Evolutionary conservation across 2,888 invertebrate genomes (phyloP).

Genomic region (Tenthredo livida): DNA sequence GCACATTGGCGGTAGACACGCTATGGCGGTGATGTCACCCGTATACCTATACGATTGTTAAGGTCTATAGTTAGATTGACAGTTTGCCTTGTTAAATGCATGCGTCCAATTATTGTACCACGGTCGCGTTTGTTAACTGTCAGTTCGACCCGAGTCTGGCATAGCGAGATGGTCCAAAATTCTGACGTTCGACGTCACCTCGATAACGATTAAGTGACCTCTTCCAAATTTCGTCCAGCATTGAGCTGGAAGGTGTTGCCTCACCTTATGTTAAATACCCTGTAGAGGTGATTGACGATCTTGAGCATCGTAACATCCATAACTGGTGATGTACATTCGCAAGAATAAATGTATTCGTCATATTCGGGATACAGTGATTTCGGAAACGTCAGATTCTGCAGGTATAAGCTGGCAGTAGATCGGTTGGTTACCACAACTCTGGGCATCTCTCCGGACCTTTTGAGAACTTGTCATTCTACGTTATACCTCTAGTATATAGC

Average conservation of each 20-base stretch:
- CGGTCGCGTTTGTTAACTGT: slow-evolving; percentile 60
- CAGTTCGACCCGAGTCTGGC: slow-evolving; percentile 54
- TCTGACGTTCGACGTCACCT: slow-evolving; percentile 49
- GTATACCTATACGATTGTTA: slow-evolving; percentile 27
- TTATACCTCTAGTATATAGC: slow-evolving; percentile 2
- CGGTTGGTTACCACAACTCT: neutral
- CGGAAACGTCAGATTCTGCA: slow-evolving; percentile 12
- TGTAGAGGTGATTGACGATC: neutral
- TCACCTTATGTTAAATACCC: neutral
- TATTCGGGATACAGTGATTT: neutral
- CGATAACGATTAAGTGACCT: slow-evolving; percentile 41
- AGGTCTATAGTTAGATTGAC: slow-evolving; percentile 62
- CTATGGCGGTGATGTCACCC: slow-evolving; percentile 18
- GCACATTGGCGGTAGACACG: slow-evolving; percentile 19
- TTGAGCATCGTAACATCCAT: neutral
- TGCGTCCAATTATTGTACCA: slow-evolving; percentile 63
- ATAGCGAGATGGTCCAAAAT: slow-evolving; percentile 41
- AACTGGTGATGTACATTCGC: neutral
- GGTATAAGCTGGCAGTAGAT: neutral
- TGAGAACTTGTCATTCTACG: slow-evolving; percentile 38
- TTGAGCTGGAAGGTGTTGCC: slow-evolving; percentile 1
- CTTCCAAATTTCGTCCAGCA: neutral
- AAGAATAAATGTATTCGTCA: slow-evolving; percentile 13
- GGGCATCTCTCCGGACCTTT: slow-evolving; percentile 30
- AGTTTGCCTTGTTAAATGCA: slow-evolving; percentile 63